Evolutionary conservation across 2,797 vertebrate genomes (phyloP).

Genomic region (Sylvia borin): DNA sequence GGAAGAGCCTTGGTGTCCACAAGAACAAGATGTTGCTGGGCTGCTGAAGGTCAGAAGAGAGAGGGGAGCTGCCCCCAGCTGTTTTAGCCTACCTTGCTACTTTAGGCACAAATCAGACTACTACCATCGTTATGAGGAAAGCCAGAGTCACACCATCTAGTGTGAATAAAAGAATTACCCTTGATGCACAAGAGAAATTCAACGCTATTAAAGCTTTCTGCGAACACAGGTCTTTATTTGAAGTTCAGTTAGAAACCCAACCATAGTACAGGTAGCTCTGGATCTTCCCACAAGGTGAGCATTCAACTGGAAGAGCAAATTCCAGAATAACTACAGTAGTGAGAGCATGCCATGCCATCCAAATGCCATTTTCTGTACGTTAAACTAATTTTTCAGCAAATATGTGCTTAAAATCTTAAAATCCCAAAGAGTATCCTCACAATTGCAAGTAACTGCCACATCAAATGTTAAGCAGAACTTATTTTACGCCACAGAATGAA

Average conservation of each 20-base stretch:
- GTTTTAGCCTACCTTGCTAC: neutral
- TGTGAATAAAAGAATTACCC: neutral
- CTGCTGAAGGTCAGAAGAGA: neutral
- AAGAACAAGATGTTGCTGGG: neutral
- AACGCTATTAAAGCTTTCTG: neutral
- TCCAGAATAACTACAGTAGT: neutral
- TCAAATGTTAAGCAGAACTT: neutral
- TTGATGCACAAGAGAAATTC: neutral
- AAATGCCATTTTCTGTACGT: neutral
- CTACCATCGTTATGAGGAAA: accelerated
- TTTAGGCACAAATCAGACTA: neutral
- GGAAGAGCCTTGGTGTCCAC: neutral
- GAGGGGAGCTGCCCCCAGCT: neutral
- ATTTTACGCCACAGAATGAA: neutral
- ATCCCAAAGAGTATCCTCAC: neutral
- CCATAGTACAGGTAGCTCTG: neutral
- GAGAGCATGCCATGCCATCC: neutral
- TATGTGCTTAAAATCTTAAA: neutral
- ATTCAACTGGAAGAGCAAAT: neutral
- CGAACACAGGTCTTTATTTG: neutral
- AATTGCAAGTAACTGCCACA: neutral
- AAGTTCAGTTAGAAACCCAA: neutral
- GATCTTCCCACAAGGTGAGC: neutral
- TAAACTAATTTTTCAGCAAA: neutral
- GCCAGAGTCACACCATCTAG: neutral